Evolutionary conservation across 2,888 invertebrate species (phyloP), one percentile per base, ranked within the genome.

Genomic region (Nowickia ferox): DNA sequence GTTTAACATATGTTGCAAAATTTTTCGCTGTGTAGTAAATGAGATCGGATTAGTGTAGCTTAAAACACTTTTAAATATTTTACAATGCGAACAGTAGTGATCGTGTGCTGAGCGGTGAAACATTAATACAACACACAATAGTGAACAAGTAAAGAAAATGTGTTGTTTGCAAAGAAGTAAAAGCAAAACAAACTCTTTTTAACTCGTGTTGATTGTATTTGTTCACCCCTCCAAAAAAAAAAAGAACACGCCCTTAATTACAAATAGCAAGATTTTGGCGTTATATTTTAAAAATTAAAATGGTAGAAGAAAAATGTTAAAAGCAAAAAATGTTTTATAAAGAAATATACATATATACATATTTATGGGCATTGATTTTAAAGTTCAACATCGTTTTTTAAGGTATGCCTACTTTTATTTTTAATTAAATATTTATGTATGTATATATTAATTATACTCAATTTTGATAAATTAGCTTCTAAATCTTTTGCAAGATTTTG

Each of bases 21-120:
- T 82, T 86, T 86, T 79, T 77, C 15, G 40, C 86, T 51, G 83
- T 86, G 86, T 80, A 78, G 38, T 77, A 84, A 87, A 87, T 84
- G 87, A 87, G 84, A 85, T 84, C 59, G 87, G 85, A 87, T 87
- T 87, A 87, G 86, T 71, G 65, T 19, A 75, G 84, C 85, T 85
- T 87, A 72, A 87, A 87, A 83, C 80, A 81, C 83, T 79, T 83
- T 83, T 83, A 75, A 76, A 77, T 82, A 84, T 79, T 86, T 86
- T 79, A 71, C 59, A 79, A 69, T 57, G 61, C 76, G 84, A 77
- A 75, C 87, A 87, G 88, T 88, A 76, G 83, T 76, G 76, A 87
- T 83, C 84, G 87, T 72, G 84, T 81, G 81, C 82, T 85, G 86
- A 87, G 84, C 84, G 84, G 81, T 75, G 79, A 84, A 84, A 84